A percentile compares a stretch with the other conserved stretches of the same genome.
Evolutionary conservation across 2,113 vertebrate genomes (phyloP).

Genomic region (Malurus cyaneus): DNA sequence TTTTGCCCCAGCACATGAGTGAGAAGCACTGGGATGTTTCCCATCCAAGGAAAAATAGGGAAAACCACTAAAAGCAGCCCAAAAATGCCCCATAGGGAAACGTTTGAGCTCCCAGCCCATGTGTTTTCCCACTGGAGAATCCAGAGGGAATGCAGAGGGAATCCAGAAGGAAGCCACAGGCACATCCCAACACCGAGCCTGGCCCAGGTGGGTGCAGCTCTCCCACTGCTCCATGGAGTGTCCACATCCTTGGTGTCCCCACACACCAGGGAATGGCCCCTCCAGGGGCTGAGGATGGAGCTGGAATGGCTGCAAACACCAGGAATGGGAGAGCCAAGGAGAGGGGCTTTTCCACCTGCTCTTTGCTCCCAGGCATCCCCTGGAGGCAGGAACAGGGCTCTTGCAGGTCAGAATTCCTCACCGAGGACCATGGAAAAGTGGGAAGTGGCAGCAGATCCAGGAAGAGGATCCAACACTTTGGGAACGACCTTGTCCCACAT

Average conservation of each 20-base stretch:
- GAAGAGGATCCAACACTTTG: not conserved
- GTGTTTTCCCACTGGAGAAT: not conserved
- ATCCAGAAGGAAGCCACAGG: not conserved
- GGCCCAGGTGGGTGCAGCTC: not conserved
- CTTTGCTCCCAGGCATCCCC: not conserved
- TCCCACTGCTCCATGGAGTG: not conserved
- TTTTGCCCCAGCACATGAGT: not conserved
- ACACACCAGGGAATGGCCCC: not conserved
- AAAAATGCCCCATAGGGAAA: not conserved
- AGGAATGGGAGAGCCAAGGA: not conserved
- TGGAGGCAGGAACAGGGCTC: not conserved
- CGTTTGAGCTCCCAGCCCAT: not conserved
- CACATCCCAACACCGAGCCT: accelerated
- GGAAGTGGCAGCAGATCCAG: not conserved
- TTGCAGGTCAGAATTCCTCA: not conserved
- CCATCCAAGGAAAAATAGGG: not conserved
- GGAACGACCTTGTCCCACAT: accelerated
- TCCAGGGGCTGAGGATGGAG: not conserved
- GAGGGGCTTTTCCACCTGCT: not conserved
- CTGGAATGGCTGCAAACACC: not conserved
- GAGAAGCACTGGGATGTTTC: not conserved
- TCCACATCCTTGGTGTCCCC: not conserved
- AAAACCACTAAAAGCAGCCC: not conserved
- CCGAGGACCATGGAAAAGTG: accelerated
- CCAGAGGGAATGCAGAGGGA: not conserved